Base-by-base conservation (phyloP, 2,888 invertebrate genomes). In the Deladenus siricidicola region DNA sequence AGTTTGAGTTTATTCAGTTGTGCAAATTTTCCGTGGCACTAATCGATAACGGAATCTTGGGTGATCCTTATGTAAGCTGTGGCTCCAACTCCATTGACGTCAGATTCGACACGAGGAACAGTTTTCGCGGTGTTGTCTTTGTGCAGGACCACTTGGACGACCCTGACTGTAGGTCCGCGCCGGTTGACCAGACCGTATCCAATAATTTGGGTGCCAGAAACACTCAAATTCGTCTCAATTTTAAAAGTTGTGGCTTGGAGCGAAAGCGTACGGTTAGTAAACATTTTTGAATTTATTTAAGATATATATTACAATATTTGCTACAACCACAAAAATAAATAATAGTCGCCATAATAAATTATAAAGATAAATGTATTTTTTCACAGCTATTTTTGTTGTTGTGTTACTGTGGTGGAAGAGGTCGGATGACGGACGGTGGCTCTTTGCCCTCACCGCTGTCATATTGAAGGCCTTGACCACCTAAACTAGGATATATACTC, bases 61-160 rank as follows among this genome's bases (percentile, higher is more conserved):
- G 75, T 21, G 76, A 76, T 55, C 76, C 76, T 10, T 66, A 66
- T 42, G 71, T 76, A 6, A 68, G 73, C 45, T 76, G 76, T 62
- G 76, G 73, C 6, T 70, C 68, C 21, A 66, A 73, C 43, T 67
- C 63, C 58, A 73, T 73, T 39, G 69, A 75, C 68, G 68, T 75
- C 3, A 66, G 71, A 30, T 75, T 75, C 60, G 75, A 75, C 56
- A 76, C 76, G 3, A 60, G 73, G 19, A 70, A 70, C 48, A 65
- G 70, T 17, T 76, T 76, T 60, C 57, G 57, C 23, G 76, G 76
- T 14, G 57, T 74, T 8, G 70, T 72, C 1, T 76, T 76, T 52
- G 76, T 75, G 10, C 66, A 77, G 58, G 71, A 70, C 50, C 71
- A 72, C 28, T 65, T 77, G 1, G 64, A 71, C 4, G 69, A 73